A percentile compares a stretch with the other conserved stretches of the same genome.
Evolutionary conservation across 2,113 vertebrate genomes (phyloP).

Genomic region (Pseudorectes ferrugineus): DNA sequence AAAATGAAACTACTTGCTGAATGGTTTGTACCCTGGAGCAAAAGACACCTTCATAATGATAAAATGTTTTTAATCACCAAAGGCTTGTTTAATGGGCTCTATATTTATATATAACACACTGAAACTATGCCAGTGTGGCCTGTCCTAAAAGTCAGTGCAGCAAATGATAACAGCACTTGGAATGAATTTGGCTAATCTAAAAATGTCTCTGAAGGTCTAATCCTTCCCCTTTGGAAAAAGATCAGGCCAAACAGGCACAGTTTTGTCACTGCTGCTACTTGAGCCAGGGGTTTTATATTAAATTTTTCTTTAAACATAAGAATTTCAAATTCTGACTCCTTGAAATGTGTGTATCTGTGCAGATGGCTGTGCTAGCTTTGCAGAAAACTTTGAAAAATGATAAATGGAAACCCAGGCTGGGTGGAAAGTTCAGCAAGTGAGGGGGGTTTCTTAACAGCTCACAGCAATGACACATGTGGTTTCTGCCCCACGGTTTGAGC

Average conservation of each 20-base stretch:
- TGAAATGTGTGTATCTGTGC: neutral
- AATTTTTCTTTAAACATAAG: neutral
- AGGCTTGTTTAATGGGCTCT: neutral
- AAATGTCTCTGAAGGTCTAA: neutral
- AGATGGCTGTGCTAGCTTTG: neutral
- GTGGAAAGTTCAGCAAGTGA: neutral
- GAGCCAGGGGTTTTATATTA: neutral
- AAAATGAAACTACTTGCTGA: slow-evolving; percentile 35
- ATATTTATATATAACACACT: neutral
- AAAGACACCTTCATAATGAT: slow-evolving; percentile 35
- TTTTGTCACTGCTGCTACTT: neutral
- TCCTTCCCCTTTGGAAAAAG: neutral
- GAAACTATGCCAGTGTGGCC: neutral
- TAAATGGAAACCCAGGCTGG: neutral
- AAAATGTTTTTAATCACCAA: slow-evolving; percentile 42
- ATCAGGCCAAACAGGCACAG: neutral
- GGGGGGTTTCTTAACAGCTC: neutral
- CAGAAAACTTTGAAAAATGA: neutral
- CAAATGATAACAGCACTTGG: neutral
- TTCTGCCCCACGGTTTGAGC: fast-evolving
- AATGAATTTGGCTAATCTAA: neutral
- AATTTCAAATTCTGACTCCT: neutral
- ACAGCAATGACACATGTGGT: fast-evolving
- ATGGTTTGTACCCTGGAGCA: neutral
- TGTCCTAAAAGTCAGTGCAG: neutral